phyloP scores from a whole-genome alignment of 2,113 vertebrate species.

The Gasterosteus aculeatus region DNA sequence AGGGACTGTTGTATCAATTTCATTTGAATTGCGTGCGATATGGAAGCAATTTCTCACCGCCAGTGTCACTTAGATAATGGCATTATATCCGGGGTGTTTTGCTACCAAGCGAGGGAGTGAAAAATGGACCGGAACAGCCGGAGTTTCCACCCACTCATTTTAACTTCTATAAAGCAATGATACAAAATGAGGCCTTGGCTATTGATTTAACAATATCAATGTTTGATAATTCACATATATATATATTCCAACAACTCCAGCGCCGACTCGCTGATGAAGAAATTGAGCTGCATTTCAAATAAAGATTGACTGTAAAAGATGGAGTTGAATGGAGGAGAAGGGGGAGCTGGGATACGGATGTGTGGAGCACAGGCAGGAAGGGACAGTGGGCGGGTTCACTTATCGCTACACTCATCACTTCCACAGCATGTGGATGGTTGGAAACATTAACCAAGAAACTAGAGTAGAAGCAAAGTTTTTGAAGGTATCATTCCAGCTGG shows the following conservation, averaged over 20 bases:
- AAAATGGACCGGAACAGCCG: constrained; percentile 19
- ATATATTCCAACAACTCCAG: constrained; percentile 37
- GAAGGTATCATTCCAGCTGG: background rate
- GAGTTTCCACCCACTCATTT: constrained; percentile 29
- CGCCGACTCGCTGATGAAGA: constrained; percentile 3
- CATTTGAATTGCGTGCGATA: constrained; percentile 61
- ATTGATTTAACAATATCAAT: constrained; percentile 59
- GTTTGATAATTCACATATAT: constrained; percentile 55
- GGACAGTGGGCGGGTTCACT: constrained; percentile 1
- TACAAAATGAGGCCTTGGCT: constrained; percentile 1
- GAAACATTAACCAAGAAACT: background rate
- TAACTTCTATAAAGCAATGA: constrained; percentile 26
- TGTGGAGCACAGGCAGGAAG: background rate
- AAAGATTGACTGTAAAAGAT: constrained; percentile 7
- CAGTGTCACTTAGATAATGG: constrained; percentile 60
- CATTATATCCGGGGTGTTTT: constrained; percentile 44
- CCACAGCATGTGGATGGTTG: background rate
- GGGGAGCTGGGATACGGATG: background rate
- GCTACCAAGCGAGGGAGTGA: constrained; percentile 25
- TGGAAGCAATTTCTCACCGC: constrained; percentile 55
- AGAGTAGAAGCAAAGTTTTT: background rate
- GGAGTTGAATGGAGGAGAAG: constrained; percentile 18
- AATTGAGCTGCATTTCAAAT: constrained; percentile 7
- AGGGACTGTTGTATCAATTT: constrained; percentile 56
- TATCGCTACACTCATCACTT: background rate